Conservation (phyloP, 2,888 invertebrate species). For the Drosophila incognita region DNA sequence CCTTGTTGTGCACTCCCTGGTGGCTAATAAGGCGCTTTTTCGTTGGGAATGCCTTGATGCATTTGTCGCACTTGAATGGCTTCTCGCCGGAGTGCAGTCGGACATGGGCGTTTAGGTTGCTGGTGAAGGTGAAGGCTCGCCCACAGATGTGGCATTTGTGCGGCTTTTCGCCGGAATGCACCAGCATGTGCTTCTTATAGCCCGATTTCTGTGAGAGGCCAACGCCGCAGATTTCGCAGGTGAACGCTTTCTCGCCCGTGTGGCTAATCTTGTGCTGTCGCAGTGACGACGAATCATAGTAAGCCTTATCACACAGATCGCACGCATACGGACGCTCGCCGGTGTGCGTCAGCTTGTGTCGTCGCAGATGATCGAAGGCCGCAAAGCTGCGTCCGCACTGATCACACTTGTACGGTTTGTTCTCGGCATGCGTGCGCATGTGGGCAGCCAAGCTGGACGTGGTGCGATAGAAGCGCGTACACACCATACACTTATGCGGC, state of each 20-base stretch:
- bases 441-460: constrained; percentile 70
- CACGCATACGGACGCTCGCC: constrained; percentile 69
- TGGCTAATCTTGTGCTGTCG: constrained; percentile 83
- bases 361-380: constrained; percentile 62
- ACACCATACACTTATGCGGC: constrained; percentile 65
- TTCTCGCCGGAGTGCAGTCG: constrained; percentile 83
- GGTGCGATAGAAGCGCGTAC: constrained; percentile 64
- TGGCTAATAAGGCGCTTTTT: constrained; percentile 84
- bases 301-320: constrained; percentile 83
- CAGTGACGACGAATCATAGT: constrained; percentile 83
- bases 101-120: constrained; percentile 84
- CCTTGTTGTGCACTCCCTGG: constrained; percentile 80
- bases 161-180: constrained; percentile 84
- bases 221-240: constrained; percentile 84
- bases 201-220: constrained; percentile 85
- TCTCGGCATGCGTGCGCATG: constrained; percentile 70
- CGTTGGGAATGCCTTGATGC: constrained; percentile 81
- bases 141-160: constrained; percentile 82
- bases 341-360: constrained; percentile 69
- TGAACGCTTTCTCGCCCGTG: constrained; percentile 84
- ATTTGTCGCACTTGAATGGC: constrained; percentile 80
- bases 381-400: constrained; percentile 66
- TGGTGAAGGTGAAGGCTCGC: constrained; percentile 83
- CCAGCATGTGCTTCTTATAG: constrained; percentile 85
- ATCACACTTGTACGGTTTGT: constrained; percentile 83